Evolutionary conservation across 2,888 invertebrate species (phyloP).

Genomic region (Nysson spinosus): DNA sequence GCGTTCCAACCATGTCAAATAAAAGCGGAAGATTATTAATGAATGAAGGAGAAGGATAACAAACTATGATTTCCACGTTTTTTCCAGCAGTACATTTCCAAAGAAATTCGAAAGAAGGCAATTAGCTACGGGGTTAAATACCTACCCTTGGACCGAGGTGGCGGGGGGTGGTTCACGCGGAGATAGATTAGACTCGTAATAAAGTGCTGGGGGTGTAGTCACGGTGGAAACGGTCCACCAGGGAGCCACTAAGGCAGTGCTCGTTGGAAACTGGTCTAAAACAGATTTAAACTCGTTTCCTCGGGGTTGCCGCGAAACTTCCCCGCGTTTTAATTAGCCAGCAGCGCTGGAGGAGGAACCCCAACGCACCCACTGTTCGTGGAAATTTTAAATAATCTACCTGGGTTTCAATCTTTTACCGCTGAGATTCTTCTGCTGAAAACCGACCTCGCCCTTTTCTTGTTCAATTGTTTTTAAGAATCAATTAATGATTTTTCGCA

Average conservation of each 20-base stretch:
- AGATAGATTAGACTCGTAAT: constrained; percentile 76
- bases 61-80: neutral
- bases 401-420: constrained; percentile 3
- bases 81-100: too few relatives aligned
- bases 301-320: constrained; percentile 69
- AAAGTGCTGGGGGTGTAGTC: constrained; percentile 72
- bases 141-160: constrained; percentile 36
- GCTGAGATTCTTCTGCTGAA: neutral
- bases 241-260: constrained; percentile 76
- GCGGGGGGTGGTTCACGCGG: constrained; percentile 58
- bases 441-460: neutral
- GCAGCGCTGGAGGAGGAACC: constrained; percentile 34
- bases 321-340: constrained; percentile 76
- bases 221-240: constrained; percentile 74
- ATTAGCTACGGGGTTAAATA: constrained; percentile 68
- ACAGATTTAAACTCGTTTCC: constrained; percentile 78
- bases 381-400: constrained; percentile 50
- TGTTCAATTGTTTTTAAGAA: neutral
- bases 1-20: too few relatives aligned
- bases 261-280: constrained; percentile 74
- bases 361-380: constrained; percentile 24
- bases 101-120: constrained; percentile 51
- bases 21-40: too few relatives aligned
- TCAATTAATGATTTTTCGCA: too few relatives aligned
- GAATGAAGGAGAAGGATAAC: neutral